Evolutionary conservation across 2,888 invertebrate species (phyloP), one percentile per base, ranked within the genome.

Genomic region (Macrophya annulata): DNA sequence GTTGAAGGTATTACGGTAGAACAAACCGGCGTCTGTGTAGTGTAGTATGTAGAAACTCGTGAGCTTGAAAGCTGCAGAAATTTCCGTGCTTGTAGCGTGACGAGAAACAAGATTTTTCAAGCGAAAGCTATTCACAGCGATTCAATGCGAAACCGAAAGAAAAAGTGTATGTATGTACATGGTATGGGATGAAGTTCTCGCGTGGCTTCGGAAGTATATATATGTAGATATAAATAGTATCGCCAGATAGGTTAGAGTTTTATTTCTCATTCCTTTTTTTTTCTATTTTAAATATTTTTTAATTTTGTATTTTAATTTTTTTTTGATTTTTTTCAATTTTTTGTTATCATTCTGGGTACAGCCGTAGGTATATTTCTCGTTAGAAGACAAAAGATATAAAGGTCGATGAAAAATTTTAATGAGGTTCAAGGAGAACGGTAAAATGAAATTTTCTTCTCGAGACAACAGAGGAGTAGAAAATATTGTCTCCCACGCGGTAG

Each of bases 101-200:
- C 59, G 81, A 81, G 43, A 62, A 81, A 81, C 81, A 62, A 62
- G 81, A 81, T 43, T 81, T 81, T 62, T 62, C 81, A 43, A 81
- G 81, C 81, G 81, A 15, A 81, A 81, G 81, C 81, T 81, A 81
- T 81, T 81, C 81, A 81, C 40, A 40, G 43, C 59, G 43, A 81
- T 81, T 81, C 81, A 81, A 81, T 62, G 81, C 81, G 81, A 81
- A 62, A 37, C 37, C 40, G 51, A 62, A 40, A 77, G 62, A 81
- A 62, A 31, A 81, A 62, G 25, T 31, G 31, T 55, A 55, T 37
- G 37, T 31, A 31, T 31, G 31, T 3, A 3, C 1, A 2, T 2
- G 40, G 62, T 21, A 43, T 25, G 43, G 43, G 37, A 59, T 40
- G 25, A 81, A 59, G 21, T 77, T 77, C 77, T 37, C 55, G 59